These are phyloP conservation scores for Macropis europaea DNA, from an alignment of 2,888 invertebrate species.

Conservation along the genomic window DNA sequence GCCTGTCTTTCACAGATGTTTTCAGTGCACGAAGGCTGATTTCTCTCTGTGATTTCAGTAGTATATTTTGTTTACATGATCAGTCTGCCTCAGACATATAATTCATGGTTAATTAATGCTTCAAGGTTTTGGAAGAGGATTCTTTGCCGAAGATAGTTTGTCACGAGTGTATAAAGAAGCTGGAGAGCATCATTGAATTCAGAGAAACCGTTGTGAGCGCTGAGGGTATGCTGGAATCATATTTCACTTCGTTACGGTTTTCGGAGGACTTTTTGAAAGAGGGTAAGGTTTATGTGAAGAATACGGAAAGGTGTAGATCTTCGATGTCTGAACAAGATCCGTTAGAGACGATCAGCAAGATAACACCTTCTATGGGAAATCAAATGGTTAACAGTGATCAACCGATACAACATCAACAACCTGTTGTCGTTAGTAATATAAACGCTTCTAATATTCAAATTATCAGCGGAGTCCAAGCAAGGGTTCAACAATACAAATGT, in stretches of 20 bases:
- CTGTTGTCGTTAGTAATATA: slow-evolving; percentile 76
- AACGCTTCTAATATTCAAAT: slow-evolving; percentile 80
- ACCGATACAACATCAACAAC: slow-evolving; percentile 71
- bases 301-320: slow-evolving; percentile 71
- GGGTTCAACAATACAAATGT: slow-evolving; percentile 80
- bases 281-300: slow-evolving; percentile 82
- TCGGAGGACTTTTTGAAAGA: slow-evolving; percentile 84
- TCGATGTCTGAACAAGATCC: slow-evolving; percentile 69
- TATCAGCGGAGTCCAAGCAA: slow-evolving; percentile 77
- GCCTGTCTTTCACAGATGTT: not conserved
- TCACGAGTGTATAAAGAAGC: slow-evolving; percentile 83
- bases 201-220: slow-evolving; percentile 84
- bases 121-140: slow-evolving; percentile 85
- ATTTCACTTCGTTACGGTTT: slow-evolving; percentile 83
- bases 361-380: slow-evolving; percentile 46
- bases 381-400: slow-evolving; percentile 63
- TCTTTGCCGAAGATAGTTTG: slow-evolving; percentile 87
- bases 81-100: not conserved
- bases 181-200: slow-evolving; percentile 84
- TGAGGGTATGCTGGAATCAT: slow-evolving; percentile 85
- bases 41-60: not conserved
- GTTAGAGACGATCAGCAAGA: slow-evolving; percentile 67
- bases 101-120: slow-evolving; percentile 21
- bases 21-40: not conserved
- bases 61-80: not conserved